Evolutionary conservation across 2,888 invertebrate genomes (phyloP).

Genomic region (Lapara coniferarum): DNA sequence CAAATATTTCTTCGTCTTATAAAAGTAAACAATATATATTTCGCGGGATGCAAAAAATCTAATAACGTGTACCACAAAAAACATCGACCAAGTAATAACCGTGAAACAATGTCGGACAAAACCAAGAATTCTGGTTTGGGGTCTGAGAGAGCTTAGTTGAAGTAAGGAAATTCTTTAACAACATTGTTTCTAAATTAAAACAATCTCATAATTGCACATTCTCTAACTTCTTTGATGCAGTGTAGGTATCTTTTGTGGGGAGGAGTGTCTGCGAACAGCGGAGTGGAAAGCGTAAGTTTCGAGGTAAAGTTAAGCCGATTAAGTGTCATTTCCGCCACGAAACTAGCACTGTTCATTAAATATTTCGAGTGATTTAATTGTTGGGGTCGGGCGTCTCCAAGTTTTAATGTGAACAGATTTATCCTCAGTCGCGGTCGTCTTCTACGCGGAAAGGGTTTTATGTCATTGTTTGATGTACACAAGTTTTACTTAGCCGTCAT

Average conservation of each 20-base stretch:
- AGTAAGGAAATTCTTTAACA: slow-evolving; percentile 79
- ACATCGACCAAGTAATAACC: slow-evolving; percentile 65
- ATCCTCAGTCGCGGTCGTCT: slow-evolving; percentile 44
- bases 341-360: slow-evolving; percentile 83
- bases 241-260: slow-evolving; percentile 56
- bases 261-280: slow-evolving; percentile 39
- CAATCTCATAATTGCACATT: slow-evolving; percentile 84
- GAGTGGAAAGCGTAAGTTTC: slow-evolving; percentile 66
- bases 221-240: slow-evolving; percentile 81
- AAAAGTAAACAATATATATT: slow-evolving; percentile 8
- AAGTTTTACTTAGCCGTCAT: background rate
- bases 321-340: slow-evolving; percentile 80
- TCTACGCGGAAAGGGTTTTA: slow-evolving; percentile 29
- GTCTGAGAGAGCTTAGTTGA: slow-evolving; percentile 69
- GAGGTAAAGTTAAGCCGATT: slow-evolving; percentile 80
- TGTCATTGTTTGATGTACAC: slow-evolving; percentile 26
- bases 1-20: background rate
- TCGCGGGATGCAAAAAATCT: slow-evolving; percentile 12
- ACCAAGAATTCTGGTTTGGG: slow-evolving; percentile 81
- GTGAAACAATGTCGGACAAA: slow-evolving; percentile 74
- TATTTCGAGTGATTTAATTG: slow-evolving; percentile 81
- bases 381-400: slow-evolving; percentile 68
- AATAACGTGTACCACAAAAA: slow-evolving; percentile 20
- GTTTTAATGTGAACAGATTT: slow-evolving; percentile 66
- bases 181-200: slow-evolving; percentile 84